A percentile compares a stretch with the other conserved stretches of the same genome.
Conservation (phyloP, 2,797 vertebrate genomes). For the Catostomus latipinnis region DNA sequence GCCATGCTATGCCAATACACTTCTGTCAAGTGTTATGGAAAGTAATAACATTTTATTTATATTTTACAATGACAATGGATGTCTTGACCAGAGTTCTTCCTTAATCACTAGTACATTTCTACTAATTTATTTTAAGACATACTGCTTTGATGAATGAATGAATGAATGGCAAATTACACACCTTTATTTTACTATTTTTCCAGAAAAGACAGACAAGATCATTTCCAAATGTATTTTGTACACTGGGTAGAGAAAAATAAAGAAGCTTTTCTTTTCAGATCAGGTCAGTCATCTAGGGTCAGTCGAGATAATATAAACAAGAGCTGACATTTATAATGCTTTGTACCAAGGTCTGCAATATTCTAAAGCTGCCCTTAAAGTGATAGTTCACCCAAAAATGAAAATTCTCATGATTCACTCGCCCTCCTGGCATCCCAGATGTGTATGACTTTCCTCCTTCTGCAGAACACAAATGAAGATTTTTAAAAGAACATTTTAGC, state of each 20-base stretch:
- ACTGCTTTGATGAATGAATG: conserved; percentile 6
- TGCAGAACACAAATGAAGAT: too few relatives aligned
- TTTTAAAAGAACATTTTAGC: too few relatives aligned
- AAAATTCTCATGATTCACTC: too few relatives aligned
- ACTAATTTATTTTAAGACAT: conserved; percentile 45
- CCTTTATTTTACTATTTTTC: conserved; percentile 7
- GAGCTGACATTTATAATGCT: not conserved
- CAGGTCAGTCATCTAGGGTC: not conserved
- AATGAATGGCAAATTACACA: conserved; percentile 18
- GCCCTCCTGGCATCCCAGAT: too few relatives aligned
- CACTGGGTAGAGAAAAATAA: conserved; percentile 35
- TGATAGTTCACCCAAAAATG: too few relatives aligned
- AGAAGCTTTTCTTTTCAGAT: conserved; percentile 10
- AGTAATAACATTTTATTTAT: conserved; percentile 31
- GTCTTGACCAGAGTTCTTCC: conserved; percentile 32
- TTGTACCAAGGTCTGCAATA: not conserved
- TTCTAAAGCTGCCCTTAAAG: not conserved
- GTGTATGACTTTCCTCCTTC: too few relatives aligned
- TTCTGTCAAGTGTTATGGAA: conserved; percentile 12
- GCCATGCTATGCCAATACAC: conserved; percentile 10
- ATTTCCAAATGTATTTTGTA: conserved; percentile 29
- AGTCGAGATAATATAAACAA: conserved; percentile 7
- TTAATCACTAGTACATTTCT: conserved; percentile 31
- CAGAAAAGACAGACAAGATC: conserved; percentile 8
- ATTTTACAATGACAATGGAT: conserved; percentile 31